Evolutionary conservation across 2,888 invertebrate species (phyloP), one percentile per base, ranked within the genome.

Genomic region (Pyrochroa serraticornis): DNA sequence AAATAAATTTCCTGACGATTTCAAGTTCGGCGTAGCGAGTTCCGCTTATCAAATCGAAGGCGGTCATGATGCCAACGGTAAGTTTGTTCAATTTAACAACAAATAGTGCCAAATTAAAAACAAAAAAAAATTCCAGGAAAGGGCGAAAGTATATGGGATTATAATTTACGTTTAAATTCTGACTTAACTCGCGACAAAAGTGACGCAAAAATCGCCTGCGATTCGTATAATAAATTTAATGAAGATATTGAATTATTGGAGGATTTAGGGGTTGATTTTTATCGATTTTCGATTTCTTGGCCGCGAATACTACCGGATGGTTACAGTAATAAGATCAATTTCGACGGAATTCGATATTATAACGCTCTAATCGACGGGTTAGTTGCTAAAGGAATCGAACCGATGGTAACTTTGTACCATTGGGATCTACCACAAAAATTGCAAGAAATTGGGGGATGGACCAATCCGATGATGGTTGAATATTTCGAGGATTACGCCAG

Each of bases 201-300:
- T 0, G 88, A 84, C 51, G 89, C 84, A 0, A 87, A 90, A 60
- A 80, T 87, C 0, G 87, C 90, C 0, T 86, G 88, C 31, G 87
- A 90, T 72, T 88, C 87, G 8, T 90, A 88, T 71, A 83, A 88
- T 70, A 82, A 84, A 54, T 88, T 85, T 73, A 82, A 83, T 67
- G 85, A 86, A 37, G 88, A 89, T 71, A 85, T 84, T 0, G 81
- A 85, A 75, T 83, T 88, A 82, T 76, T 88, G 1, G 81, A 80
- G 43, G 83, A 87, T 61, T 75, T 88, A 2, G 85, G 87, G 7
- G 87, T 87, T 0, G 79, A 87, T 64, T 83, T 87, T 58, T 90
- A 90, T 75, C 82, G 90, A 37, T 90, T 90, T 75, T 90, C 89
- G 0, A 82, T 90, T 65, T 85, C 91, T 0, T 93, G 93, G 93